phyloP scores from a whole-genome alignment of 2,797 vertebrate species.

The Spinus olivaceus region DNA sequence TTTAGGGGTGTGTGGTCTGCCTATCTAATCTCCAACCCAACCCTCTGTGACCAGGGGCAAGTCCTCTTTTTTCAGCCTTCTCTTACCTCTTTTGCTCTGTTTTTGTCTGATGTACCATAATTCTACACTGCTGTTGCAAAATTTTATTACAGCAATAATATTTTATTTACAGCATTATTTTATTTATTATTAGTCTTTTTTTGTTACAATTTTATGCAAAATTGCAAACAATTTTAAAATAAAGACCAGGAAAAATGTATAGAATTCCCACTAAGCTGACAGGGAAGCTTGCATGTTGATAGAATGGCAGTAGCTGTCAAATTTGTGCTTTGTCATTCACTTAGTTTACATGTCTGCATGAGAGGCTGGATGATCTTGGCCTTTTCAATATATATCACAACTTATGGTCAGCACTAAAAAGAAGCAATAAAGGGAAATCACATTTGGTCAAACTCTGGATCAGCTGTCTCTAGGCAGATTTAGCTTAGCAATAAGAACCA shows the following conservation, averaged over 20 bases:
- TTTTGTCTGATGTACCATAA: background rate
- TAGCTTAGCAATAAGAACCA: background rate
- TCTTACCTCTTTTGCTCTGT: background rate
- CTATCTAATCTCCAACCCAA: background rate
- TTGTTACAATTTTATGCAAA: background rate
- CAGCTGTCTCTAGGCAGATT: background rate
- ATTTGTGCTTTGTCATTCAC: background rate
- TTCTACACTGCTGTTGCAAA: background rate
- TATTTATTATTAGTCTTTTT: background rate
- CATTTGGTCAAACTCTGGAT: background rate
- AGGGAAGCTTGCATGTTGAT: background rate
- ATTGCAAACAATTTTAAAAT: background rate
- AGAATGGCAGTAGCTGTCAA: background rate
- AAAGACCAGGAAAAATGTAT: background rate
- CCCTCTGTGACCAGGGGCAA: background rate
- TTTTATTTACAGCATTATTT: background rate
- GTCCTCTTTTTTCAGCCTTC: background rate
- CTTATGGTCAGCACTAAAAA: background rate
- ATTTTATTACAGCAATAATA: background rate
- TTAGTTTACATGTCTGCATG: background rate
- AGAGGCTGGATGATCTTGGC: background rate
- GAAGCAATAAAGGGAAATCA: background rate
- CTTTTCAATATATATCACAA: background rate
- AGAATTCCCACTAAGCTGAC: background rate
- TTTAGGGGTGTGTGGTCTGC: background rate